phyloP scores from a whole-genome alignment of 2,113 vertebrate genomes.

The Brachyhypopomus occidentalis region DNA sequence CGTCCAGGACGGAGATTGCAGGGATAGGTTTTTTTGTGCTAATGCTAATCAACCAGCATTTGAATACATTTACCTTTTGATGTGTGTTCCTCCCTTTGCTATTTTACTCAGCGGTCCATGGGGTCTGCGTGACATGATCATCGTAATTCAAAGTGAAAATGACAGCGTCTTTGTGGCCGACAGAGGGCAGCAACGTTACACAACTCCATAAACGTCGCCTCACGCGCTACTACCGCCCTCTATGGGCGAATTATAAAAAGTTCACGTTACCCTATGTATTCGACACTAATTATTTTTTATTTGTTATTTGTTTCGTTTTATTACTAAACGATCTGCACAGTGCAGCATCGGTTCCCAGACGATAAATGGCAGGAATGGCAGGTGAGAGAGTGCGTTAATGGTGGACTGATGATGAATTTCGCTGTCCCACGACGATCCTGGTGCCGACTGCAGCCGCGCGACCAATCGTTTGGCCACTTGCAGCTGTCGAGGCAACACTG shows the following conservation, averaged over 20 bases:
- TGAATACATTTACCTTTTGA: too few relatives aligned
- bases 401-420: not conserved
- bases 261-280: not conserved
- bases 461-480: slow-evolving; percentile 44
- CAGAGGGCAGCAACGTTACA: slow-evolving; percentile 36
- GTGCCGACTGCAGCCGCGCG: slow-evolving; percentile 6
- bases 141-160: not conserved
- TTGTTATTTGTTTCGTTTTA: not conserved
- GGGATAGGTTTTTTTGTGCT: too few relatives aligned
- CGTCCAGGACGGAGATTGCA: too few relatives aligned
- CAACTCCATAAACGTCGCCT: too few relatives aligned
- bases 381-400: too few relatives aligned
- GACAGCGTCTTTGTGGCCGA: not conserved
- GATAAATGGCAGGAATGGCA: not conserved
- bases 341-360: not conserved
- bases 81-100: too few relatives aligned
- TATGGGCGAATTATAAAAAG: not conserved
- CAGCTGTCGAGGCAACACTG: slow-evolving; percentile 48
- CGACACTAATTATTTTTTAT: too few relatives aligned
- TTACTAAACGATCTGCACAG: not conserved
- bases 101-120: too few relatives aligned
- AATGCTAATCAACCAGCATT: too few relatives aligned
- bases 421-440: too few relatives aligned
- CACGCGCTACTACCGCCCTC: not conserved
- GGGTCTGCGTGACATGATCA: not conserved